Evolutionary conservation across 2,113 vertebrate species (phyloP).

Genomic region (Heloderma charlesbogerti): DNA sequence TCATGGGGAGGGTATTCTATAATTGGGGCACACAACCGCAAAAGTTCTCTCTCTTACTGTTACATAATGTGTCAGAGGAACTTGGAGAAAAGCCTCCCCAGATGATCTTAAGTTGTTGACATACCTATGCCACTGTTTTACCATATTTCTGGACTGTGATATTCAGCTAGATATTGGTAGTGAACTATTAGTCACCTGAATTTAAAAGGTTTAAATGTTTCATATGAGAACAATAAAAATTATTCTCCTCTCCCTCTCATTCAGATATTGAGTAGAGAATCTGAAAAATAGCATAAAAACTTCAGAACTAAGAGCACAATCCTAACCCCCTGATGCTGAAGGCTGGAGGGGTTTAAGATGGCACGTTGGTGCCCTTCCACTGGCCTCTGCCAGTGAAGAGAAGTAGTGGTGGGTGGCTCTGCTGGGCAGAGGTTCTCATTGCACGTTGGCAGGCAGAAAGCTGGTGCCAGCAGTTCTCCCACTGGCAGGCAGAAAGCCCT

Average conservation of each 20-base stretch:
- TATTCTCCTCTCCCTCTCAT: conserved; percentile 10
- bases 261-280: neutral
- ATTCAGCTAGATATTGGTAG: conserved; percentile 36
- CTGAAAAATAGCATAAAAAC: conserved; percentile 36
- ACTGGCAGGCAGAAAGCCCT: too few species aligned
- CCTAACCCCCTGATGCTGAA: neutral
- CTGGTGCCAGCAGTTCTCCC: too few species aligned
- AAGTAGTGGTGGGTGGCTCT: neutral
- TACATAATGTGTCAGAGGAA: neutral
- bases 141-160: neutral
- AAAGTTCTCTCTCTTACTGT: neutral
- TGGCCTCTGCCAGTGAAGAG: neutral
- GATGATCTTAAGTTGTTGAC: neutral
- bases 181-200: conserved; percentile 12
- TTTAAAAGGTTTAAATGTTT: conserved; percentile 39
- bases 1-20: neutral
- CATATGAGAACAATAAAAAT: conserved; percentile 33
- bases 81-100: neutral
- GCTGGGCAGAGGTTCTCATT: neutral
- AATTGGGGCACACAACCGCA: neutral
- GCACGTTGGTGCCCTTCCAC: neutral
- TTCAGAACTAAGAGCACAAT: conserved; percentile 16
- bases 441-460: neutral
- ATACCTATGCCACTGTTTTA: conserved; percentile 1
- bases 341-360: neutral